Conservation (phyloP, 2,888 invertebrate genomes). For the Chironomus tentans region DNA sequence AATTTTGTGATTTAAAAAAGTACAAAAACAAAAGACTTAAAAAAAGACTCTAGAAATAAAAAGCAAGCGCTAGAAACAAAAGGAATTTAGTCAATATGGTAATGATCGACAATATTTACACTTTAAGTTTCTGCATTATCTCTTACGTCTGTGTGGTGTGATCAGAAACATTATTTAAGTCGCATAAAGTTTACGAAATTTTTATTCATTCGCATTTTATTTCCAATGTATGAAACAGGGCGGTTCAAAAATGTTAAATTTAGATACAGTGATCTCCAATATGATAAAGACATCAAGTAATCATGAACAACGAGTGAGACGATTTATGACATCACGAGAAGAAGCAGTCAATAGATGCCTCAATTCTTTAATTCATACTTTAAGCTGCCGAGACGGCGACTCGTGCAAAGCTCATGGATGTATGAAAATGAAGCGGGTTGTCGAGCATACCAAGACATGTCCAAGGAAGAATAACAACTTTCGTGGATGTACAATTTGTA, state of each 20-base stretch:
- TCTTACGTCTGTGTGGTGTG: too few relatives aligned
- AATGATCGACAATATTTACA: too few relatives aligned
- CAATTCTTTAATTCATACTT: conserved; percentile 11
- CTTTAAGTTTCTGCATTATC: too few relatives aligned
- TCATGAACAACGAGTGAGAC: conserved; percentile 14
- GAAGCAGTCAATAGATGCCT: conserved; percentile 23
- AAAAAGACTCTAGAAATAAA: too few relatives aligned
- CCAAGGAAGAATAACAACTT: not conserved
- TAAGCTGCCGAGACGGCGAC: conserved; percentile 20
- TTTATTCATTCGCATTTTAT: not conserved
- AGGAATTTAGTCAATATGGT: too few relatives aligned
- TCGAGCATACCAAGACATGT: conserved; percentile 20
- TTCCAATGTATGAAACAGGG: not conserved
- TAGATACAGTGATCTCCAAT: conserved; percentile 13
- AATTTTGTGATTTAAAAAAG: not conserved
- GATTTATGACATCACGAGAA: not conserved
- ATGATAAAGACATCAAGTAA: conserved; percentile 18
- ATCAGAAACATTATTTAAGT: too few relatives aligned
- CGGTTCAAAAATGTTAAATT: conserved; percentile 12
- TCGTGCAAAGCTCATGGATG: conserved; percentile 10
- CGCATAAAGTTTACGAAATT: too few relatives aligned
- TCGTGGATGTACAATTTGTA: conserved; percentile 14
- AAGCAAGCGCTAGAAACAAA: too few relatives aligned
- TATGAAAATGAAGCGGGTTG: conserved; percentile 16
- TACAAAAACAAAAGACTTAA: not conserved